Evolutionary conservation across 2,797 vertebrate genomes (phyloP).

Genomic region (Xiphophorus birchmanni): DNA sequence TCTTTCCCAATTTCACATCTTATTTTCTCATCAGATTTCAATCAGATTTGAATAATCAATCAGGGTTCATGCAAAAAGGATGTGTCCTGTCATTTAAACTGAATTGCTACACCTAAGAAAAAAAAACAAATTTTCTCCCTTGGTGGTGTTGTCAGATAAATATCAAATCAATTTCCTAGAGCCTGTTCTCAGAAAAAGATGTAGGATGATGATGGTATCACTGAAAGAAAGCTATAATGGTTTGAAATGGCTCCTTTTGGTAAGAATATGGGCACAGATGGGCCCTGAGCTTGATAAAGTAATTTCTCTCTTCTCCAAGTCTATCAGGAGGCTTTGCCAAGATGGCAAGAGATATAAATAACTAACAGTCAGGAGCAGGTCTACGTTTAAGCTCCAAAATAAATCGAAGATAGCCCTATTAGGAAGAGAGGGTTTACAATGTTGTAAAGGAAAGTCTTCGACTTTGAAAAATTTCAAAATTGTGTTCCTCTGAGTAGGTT

Average conservation of each 20-base stretch:
- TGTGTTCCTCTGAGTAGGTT: background rate
- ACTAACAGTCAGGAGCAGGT: slow-evolving; percentile 61
- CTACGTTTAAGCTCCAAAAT: slow-evolving; percentile 64
- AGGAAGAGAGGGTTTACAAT: slow-evolving; percentile 29
- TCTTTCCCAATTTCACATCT: background rate
- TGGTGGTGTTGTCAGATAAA: slow-evolving; percentile 75
- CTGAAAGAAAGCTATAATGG: slow-evolving; percentile 71
- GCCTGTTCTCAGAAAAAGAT: slow-evolving; percentile 66
- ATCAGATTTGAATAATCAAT: slow-evolving; percentile 26
- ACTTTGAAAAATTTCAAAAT: background rate
- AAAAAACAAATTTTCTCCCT: slow-evolving; percentile 71
- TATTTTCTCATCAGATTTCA: background rate
- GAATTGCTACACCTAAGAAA: slow-evolving; percentile 47
- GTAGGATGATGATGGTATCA: slow-evolving; percentile 66
- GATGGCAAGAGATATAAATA: slow-evolving; percentile 77
- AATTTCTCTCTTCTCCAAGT: slow-evolving; percentile 75
- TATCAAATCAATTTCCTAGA: slow-evolving; percentile 78
- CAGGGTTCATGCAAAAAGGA: slow-evolving; percentile 7
- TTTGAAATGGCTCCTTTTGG: slow-evolving; percentile 69
- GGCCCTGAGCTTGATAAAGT: slow-evolving; percentile 73
- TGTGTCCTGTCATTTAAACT: slow-evolving; percentile 42
- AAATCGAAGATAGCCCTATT: slow-evolving; percentile 18
- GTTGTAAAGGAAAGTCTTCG: slow-evolving; percentile 26
- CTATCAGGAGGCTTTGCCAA: slow-evolving; percentile 71
- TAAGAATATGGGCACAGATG: slow-evolving; percentile 76